Evolutionary conservation across 2,888 invertebrate genomes (phyloP), one percentile per base, ranked within the genome.

Genomic region (Rhabditoides inermis): DNA sequence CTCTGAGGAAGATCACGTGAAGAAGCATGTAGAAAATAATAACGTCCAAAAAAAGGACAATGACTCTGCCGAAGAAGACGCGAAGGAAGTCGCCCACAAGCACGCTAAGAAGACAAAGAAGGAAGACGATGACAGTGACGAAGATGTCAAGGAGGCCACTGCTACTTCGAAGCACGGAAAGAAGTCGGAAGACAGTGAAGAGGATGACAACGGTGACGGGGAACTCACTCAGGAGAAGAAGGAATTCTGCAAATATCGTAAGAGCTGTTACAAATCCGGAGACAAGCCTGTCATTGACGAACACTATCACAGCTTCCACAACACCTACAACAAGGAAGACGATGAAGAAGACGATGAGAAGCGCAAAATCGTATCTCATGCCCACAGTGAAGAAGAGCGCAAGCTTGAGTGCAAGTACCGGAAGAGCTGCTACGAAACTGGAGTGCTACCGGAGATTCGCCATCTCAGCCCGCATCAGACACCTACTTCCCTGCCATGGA

Each of bases 331-430:
- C n/a, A n/a, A n/a, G 15, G 32, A 37, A n/a, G n/a, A n/a, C n/a
- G n/a, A n/a, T n/a, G n/a, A n/a, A n/a, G 45, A 50, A 27, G 15
- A 3, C 3, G 27, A 23, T 22, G 18, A 23, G 15, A 5, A 27
- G 35, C 15, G n/a, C 18, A 25, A n/a, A 10, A 41, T 26, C 23
- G 30, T n/a, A 32, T 37, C 44, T n/a, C 26, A 25, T 27, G 25
- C 32, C 32, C 23, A 26, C 28, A 22, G 25, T 7, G 50, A 58
- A 50, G 40, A 48, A 6, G 52, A 61, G 20, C 40, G 58, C 28
- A 69, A 70, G 40, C 63, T 73, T 49, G 53, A 51, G 25, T 73
- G 72, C 55, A 69, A 73, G 41, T 72, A 72, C 50, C 61, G 70
- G 10, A 63, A 64, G 32, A 57, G 59, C 23, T 72, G 71, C 49